These are phyloP conservation scores for Hydrolagus affinis DNA, from an alignment of 2,113 vertebrate genomes.

Conservation along the genomic window DNA sequence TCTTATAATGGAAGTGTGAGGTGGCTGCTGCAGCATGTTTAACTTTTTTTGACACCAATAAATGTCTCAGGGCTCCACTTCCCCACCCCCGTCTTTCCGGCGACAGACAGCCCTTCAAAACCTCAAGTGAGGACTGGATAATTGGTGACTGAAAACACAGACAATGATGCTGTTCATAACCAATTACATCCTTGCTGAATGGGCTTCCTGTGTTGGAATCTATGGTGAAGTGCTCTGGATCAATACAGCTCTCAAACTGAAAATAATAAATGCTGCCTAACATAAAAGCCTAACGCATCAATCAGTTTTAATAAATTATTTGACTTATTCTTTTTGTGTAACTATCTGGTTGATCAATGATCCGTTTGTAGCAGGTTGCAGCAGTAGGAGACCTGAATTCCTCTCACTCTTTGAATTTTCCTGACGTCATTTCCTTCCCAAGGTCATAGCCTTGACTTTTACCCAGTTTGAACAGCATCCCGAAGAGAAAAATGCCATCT, in stretches of 20 bases:
- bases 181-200: slow-evolving; percentile 18
- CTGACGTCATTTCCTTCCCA: slow-evolving; percentile 26
- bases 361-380: slow-evolving; percentile 9
- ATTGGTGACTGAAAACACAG: slow-evolving; percentile 24
- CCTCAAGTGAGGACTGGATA: slow-evolving; percentile 2
- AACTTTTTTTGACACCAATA: slow-evolving; percentile 2
- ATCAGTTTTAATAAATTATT: background rate
- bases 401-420: slow-evolving; percentile 21
- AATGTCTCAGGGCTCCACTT: background rate
- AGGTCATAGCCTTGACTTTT: background rate
- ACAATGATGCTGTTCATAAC: slow-evolving; percentile 25
- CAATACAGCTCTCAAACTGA: background rate
- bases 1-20: background rate
- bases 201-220: slow-evolving; percentile 1
- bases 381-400: background rate
- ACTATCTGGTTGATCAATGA: background rate
- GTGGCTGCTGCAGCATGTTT: background rate
- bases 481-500: slow-evolving; percentile 1
- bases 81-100: background rate
- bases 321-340: background rate
- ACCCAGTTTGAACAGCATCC: slow-evolving; percentile 6
- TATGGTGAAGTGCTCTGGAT: slow-evolving; percentile 1
- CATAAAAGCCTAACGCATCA: background rate
- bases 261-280: background rate
- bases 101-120: background rate